These are phyloP conservation scores for Ancistrus triradiatus DNA, from an alignment of 2,113 vertebrate species.

Conservation along the genomic window DNA sequence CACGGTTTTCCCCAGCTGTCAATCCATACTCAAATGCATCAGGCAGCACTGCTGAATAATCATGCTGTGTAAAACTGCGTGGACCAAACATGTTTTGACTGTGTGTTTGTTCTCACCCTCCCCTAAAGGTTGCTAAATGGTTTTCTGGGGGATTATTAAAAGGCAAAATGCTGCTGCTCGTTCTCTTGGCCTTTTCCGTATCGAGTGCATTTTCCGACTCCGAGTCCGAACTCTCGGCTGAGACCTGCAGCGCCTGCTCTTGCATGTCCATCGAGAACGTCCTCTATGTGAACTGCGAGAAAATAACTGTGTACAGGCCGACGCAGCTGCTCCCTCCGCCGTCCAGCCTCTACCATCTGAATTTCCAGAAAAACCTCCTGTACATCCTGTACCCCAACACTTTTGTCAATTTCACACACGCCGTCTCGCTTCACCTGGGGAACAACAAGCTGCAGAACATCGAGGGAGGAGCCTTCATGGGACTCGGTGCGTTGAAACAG, in stretches of 20 bases:
- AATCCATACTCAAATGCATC: too few relatives aligned
- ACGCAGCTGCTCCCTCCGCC: slow-evolving; percentile 90
- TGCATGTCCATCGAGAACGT: slow-evolving; percentile 97
- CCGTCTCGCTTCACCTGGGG: slow-evolving; percentile 95
- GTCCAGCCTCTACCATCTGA: slow-evolving; percentile 94
- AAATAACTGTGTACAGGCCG: slow-evolving; percentile 92
- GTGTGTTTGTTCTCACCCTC: slow-evolving; percentile 45
- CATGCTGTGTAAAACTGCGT: too few relatives aligned
- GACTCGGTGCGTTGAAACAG: slow-evolving; percentile 92
- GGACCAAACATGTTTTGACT: slow-evolving; percentile 45
- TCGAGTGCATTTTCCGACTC: slow-evolving; percentile 77
- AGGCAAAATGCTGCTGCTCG: slow-evolving; percentile 93
- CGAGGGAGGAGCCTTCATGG: slow-evolving; percentile 92
- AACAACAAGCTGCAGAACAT: slow-evolving; percentile 98
- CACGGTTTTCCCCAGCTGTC: too few relatives aligned
- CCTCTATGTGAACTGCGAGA: slow-evolving; percentile 97
- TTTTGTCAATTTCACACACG: slow-evolving; percentile 94
- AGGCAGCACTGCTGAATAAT: too few relatives aligned
- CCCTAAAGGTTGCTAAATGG: slow-evolving; percentile 74
- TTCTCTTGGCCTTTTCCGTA: slow-evolving; percentile 87
- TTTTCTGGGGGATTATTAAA: slow-evolving; percentile 84
- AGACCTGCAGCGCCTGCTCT: slow-evolving; percentile 94
- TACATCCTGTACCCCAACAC: slow-evolving; percentile 93
- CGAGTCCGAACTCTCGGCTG: slow-evolving; percentile 84
- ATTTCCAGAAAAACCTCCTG: slow-evolving; percentile 96